A percentile compares a stretch with the other conserved stretches of the same genome.
Evolutionary conservation across 2,113 vertebrate species (phyloP).

Genomic region (Gambusia affinis): DNA sequence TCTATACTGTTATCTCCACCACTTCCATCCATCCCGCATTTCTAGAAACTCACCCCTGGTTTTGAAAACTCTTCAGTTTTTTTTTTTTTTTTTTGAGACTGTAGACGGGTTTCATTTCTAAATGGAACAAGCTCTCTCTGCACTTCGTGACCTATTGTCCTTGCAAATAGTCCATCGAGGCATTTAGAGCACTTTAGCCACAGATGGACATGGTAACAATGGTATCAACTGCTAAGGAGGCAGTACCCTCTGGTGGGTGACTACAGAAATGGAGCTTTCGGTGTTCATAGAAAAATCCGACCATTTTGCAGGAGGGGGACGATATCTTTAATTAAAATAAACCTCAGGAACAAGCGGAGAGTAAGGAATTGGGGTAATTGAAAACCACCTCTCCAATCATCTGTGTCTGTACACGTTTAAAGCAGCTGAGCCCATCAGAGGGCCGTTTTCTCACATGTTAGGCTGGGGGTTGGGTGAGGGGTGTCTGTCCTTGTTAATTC

Average conservation of each 20-base stretch:
- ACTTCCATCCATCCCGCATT: slow-evolving; percentile 32
- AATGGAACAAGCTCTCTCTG: slow-evolving; percentile 25
- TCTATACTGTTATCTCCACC: slow-evolving; percentile 49
- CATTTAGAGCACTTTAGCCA: slow-evolving; percentile 55
- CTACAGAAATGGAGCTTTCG: slow-evolving; percentile 55
- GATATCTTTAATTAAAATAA: slow-evolving; percentile 75
- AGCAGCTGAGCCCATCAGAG: slow-evolving; percentile 75
- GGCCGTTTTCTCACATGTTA: slow-evolving; percentile 77
- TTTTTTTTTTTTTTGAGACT: slow-evolving; percentile 53
- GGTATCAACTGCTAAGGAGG: slow-evolving; percentile 44
- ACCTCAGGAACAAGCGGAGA: slow-evolving; percentile 61
- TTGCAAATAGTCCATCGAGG: slow-evolving; percentile 46
- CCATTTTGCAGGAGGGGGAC: slow-evolving; percentile 51
- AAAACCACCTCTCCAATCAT: slow-evolving; percentile 57
- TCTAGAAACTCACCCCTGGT: slow-evolving; percentile 20
- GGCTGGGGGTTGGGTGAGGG: slow-evolving; percentile 56
- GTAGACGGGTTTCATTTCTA: slow-evolving; percentile 44
- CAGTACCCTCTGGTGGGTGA: slow-evolving; percentile 66
- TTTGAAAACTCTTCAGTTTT: slow-evolving; percentile 38
- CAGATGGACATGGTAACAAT: slow-evolving; percentile 53
- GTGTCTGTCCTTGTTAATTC: slow-evolving; percentile 80
- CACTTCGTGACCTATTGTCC: slow-evolving; percentile 63
- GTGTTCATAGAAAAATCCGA: slow-evolving; percentile 53
- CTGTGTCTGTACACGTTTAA: slow-evolving; percentile 68
- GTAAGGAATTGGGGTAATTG: slow-evolving; percentile 80